Conservation (phyloP, 1,140 invertebrate genomes). For the Pseudomyrmex concolor region DNA sequence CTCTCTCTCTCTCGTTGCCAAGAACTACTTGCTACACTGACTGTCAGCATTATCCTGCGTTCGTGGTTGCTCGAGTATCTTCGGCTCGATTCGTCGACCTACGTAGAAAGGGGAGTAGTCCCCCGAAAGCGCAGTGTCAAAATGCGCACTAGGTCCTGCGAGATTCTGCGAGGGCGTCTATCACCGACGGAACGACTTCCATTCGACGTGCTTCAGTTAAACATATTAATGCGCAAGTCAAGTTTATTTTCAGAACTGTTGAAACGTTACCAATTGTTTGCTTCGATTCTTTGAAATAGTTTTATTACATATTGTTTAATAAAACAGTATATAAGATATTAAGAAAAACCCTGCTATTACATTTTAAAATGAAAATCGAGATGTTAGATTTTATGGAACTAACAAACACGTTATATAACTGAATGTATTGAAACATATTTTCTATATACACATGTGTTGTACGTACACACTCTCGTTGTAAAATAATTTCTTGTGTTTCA, state of each 20-base stretch:
- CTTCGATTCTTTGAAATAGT: no score
- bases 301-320: no score
- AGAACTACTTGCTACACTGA: slow-evolving; percentile 18
- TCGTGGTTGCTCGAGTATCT: slow-evolving; percentile 21
- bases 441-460: neutral
- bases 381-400: no score
- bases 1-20: slow-evolving; percentile 17
- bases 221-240: neutral
- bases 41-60: slow-evolving; percentile 41
- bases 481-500: no score
- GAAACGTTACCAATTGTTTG: neutral
- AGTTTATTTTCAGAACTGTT: no score
- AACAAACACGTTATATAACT: no score
- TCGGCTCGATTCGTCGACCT: slow-evolving; percentile 6
- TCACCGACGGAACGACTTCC: slow-evolving; percentile 24
- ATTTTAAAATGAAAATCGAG: no score
- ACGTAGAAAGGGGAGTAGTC: slow-evolving; percentile 26
- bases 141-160: neutral
- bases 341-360: no score
- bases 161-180: slow-evolving; percentile 12
- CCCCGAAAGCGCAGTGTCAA: slow-evolving; percentile 36
- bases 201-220: neutral
- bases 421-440: neutral
- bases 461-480: neutral
- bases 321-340: no score